Conservation (phyloP, 1,140 invertebrate genomes). For the Dendroctonus valens region DNA sequence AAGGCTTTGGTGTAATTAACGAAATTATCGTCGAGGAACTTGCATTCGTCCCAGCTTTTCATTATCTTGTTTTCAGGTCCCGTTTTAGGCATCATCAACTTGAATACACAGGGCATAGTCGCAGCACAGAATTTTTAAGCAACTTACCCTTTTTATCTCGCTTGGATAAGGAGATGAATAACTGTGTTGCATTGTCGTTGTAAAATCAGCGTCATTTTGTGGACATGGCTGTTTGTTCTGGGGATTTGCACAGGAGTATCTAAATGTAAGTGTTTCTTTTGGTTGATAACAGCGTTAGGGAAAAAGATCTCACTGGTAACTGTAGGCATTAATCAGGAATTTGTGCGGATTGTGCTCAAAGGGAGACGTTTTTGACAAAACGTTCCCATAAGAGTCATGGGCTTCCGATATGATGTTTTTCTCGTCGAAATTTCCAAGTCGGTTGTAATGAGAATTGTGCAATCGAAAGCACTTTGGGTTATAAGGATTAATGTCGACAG, state of each 20-base stretch:
- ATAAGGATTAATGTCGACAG: slow-evolving; percentile 53
- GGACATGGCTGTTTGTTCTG: background rate
- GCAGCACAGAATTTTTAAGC: slow-evolving; percentile 9
- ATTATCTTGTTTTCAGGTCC: slow-evolving; percentile 36
- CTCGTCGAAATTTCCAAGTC: slow-evolving; percentile 49
- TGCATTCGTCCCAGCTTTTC: slow-evolving; percentile 24
- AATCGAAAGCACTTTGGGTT: slow-evolving; percentile 52
- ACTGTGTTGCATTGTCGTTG: slow-evolving; percentile 41
- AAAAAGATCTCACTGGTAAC: slow-evolving; percentile 23
- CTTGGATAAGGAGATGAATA: slow-evolving; percentile 40
- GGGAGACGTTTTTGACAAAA: slow-evolving; percentile 37
- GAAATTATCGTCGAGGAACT: slow-evolving; percentile 41
- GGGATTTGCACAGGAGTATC: background rate
- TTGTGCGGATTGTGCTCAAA: slow-evolving; percentile 28
- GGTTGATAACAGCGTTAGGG: background rate
- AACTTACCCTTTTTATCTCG: slow-evolving; percentile 41
- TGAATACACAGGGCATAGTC: slow-evolving; percentile 12
- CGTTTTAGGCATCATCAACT: slow-evolving; percentile 39
- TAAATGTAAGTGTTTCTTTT: background rate
- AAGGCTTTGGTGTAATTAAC: slow-evolving; percentile 21
- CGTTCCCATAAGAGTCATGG: slow-evolving; percentile 49
- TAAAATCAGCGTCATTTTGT: background rate
- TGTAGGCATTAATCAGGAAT: slow-evolving; percentile 37
- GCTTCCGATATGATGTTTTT: slow-evolving; percentile 49
- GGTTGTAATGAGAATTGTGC: slow-evolving; percentile 50